Conservation (phyloP, 2,113 vertebrate species). For the Eulemur macaco region DNA sequence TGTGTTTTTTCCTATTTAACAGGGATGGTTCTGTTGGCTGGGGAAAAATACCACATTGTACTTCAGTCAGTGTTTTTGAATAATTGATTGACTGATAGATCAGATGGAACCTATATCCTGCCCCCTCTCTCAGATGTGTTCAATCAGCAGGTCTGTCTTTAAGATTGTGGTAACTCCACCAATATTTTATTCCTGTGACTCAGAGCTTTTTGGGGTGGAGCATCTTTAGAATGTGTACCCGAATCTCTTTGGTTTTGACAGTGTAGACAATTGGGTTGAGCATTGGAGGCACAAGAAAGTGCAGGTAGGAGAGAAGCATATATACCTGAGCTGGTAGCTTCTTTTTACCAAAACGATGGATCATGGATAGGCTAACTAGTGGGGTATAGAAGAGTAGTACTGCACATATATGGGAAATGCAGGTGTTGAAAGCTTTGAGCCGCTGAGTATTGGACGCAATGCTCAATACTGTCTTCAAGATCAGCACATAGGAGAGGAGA, state of each 20-base stretch:
- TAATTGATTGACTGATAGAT: background rate
- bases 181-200: background rate
- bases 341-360: constrained; percentile 48
- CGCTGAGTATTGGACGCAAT: constrained; percentile 20
- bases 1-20: background rate
- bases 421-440: constrained; percentile 68
- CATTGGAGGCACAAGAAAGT: constrained; percentile 65
- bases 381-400: constrained; percentile 69
- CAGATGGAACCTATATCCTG: fast-evolving
- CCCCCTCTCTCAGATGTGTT: background rate
- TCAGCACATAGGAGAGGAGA: constrained; percentile 66
- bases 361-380: constrained; percentile 66
- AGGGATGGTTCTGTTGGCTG: background rate
- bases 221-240: background rate
- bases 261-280: constrained; percentile 73
- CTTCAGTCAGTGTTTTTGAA: background rate
- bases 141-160: background rate
- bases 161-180: background rate
- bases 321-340: constrained; percentile 49
- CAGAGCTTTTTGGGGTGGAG: background rate
- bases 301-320: constrained; percentile 61
- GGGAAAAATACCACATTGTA: background rate
- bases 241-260: constrained; percentile 67
- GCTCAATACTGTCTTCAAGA: constrained; percentile 66
- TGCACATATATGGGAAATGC: constrained; percentile 61